A percentile compares a stretch with the other conserved stretches of the same genome.
Evolutionary conservation across 2,888 invertebrate genomes (phyloP).

Genomic region (Caprella mutica): DNA sequence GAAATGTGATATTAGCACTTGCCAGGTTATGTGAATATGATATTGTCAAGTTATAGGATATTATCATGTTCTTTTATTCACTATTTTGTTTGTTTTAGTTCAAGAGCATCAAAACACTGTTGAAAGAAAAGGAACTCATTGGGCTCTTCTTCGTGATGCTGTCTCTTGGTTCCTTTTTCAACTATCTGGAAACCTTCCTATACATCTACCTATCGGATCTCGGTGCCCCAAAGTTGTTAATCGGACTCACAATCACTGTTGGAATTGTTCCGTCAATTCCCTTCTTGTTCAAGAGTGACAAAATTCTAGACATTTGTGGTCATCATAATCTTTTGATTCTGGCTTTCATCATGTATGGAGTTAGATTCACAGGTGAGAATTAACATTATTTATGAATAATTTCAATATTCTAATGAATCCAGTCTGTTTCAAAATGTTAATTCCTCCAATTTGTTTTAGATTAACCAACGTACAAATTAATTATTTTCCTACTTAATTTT

Average conservation of each 20-base stretch:
- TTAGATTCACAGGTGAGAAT: conserved; percentile 56
- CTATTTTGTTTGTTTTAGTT: conserved; percentile 17
- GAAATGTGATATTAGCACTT: too few relatives aligned
- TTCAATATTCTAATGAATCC: conserved; percentile 14
- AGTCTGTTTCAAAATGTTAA: not conserved
- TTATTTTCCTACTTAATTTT: not conserved
- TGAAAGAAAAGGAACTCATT: conserved; percentile 24
- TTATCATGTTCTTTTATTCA: too few relatives aligned
- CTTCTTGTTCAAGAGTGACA: conserved; percentile 65
- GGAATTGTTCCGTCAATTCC: conserved; percentile 59
- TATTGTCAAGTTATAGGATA: too few relatives aligned
- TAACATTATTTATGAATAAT: conserved; percentile 26
- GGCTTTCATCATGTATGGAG: conserved; percentile 67
- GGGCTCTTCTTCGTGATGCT: conserved; percentile 54
- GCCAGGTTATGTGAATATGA: too few relatives aligned
- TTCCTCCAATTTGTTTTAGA: not conserved
- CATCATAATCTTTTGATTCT: conserved; percentile 70
- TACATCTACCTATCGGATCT: conserved; percentile 53
- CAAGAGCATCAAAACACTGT: conserved; percentile 21
- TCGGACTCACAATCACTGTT: conserved; percentile 55
- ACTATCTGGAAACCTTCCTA: conserved; percentile 64
- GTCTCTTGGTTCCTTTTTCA: conserved; percentile 64
- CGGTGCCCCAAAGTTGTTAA: conserved; percentile 48
- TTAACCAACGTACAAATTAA: too few relatives aligned
- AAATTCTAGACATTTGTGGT: conserved; percentile 69